Evolutionary conservation across 2,113 vertebrate species (phyloP).

Genomic region (Pollimyrus isidori): DNA sequence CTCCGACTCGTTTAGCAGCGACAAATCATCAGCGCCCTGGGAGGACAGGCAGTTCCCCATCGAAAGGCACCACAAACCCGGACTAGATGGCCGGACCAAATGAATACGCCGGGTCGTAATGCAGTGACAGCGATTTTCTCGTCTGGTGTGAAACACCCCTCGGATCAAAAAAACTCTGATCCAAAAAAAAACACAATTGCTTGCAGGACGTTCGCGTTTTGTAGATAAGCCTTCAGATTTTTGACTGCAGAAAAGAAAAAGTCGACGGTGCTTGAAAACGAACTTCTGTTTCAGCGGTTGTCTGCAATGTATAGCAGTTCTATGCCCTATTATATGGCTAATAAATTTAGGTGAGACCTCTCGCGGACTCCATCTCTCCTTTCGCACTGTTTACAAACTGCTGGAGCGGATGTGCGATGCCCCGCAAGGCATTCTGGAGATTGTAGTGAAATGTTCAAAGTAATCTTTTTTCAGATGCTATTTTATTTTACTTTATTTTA

Average conservation of each 20-base stretch:
- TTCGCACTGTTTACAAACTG: constrained; percentile 48
- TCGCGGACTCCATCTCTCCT: constrained; percentile 41
- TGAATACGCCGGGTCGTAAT: neutral
- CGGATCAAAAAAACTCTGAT: constrained; percentile 1
- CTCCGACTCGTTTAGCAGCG: constrained; percentile 72
- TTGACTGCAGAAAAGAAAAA: neutral
- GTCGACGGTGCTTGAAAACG: neutral
- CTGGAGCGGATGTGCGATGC: constrained; percentile 30
- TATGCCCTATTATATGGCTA: neutral
- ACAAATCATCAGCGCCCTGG: constrained; percentile 68
- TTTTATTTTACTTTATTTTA: neutral
- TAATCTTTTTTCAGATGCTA: neutral
- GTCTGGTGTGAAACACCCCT: neutral
- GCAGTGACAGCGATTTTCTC: neutral
- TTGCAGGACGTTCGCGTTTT: neutral
- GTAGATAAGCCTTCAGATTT: neutral
- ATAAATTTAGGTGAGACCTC: constrained; percentile 42
- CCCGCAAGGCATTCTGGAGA: constrained; percentile 29
- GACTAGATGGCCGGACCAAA: neutral
- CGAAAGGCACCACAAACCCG: constrained; percentile 27
- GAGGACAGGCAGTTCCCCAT: constrained; percentile 77
- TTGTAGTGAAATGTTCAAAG: constrained; percentile 21
- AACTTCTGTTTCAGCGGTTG: neutral
- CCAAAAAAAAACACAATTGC: neutral
- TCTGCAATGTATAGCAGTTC: neutral